Evolutionary conservation across 1,140 invertebrate species (phyloP).

Genomic region (Sweltsa coloradensis): DNA sequence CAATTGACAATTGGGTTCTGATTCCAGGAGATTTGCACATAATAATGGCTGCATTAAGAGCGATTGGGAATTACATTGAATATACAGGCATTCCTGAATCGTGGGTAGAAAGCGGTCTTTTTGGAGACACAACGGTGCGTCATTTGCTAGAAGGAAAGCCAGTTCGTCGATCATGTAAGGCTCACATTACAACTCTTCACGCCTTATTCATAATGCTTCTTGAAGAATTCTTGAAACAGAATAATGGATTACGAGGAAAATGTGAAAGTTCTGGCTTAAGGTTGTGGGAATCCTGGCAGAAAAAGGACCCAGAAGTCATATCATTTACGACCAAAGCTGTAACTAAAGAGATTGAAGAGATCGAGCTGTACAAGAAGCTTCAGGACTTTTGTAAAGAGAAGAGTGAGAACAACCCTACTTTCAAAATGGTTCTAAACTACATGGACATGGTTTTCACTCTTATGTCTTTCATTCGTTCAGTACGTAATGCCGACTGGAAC

Average conservation of each 20-base stretch:
- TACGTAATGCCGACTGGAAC: neutral
- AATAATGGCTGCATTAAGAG: neutral
- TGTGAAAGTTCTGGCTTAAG: too few species aligned
- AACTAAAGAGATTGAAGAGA: too few species aligned
- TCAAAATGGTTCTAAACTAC: too few species aligned
- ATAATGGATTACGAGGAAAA: too few species aligned
- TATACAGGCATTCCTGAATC: slow-evolving; percentile 1
- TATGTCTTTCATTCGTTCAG: neutral
- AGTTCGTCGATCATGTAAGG: slow-evolving; percentile 1
- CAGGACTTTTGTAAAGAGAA: too few species aligned
- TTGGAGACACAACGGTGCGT: neutral
- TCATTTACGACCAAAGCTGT: too few species aligned
- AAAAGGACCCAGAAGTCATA: too few species aligned
- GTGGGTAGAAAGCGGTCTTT: slow-evolving; percentile 3
- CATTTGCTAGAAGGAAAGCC: slow-evolving; percentile 4
- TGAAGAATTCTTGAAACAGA: too few species aligned
- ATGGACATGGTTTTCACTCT: slow-evolving; percentile 3
- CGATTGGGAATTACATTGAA: slow-evolving; percentile 4
- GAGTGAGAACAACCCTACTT: too few species aligned
- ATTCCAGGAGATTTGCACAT: slow-evolving; percentile 5
- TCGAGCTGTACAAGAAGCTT: too few species aligned
- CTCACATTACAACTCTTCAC: neutral
- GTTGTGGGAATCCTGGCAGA: too few species aligned
- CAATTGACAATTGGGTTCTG: neutral
- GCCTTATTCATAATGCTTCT: neutral